A percentile compares a stretch with the other conserved stretches of the same genome.
phyloP scores from a whole-genome alignment of 2,797 vertebrate genomes.

The Orestias chungarensis region DNA sequence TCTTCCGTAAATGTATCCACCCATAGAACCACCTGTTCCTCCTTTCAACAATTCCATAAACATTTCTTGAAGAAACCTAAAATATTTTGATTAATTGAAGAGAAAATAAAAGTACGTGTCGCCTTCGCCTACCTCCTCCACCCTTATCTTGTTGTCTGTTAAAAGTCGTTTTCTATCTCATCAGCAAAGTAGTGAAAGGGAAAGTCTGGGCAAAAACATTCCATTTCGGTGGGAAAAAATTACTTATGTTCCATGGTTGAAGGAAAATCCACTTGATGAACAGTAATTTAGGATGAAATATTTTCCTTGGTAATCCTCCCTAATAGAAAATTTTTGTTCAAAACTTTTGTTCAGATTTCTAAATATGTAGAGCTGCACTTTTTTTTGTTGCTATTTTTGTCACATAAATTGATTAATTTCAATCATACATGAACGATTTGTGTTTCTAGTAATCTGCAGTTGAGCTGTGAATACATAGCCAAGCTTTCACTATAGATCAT shows the following conservation, averaged over 20 bases:
- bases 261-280: background rate
- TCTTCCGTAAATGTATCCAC: too few species aligned
- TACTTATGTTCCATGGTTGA: too few species aligned
- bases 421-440: background rate
- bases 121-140: background rate
- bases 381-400: background rate
- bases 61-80: background rate
- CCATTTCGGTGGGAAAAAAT: too few species aligned
- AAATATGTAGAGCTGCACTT: background rate
- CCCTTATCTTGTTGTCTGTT: background rate
- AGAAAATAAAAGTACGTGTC: too few species aligned
- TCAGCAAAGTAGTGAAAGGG: background rate
- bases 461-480: background rate
- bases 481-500: background rate
- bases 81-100: background rate
- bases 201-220: background rate
- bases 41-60: background rate
- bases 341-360: background rate
- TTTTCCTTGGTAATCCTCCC: background rate
- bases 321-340: background rate
- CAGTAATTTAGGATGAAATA: background rate
- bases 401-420: background rate
- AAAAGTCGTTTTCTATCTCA: background rate
- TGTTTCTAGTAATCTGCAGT: background rate
- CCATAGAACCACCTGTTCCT: background rate